Evolutionary conservation across 2,113 vertebrate genomes (phyloP).

Genomic region (Procavia capensis): DNA sequence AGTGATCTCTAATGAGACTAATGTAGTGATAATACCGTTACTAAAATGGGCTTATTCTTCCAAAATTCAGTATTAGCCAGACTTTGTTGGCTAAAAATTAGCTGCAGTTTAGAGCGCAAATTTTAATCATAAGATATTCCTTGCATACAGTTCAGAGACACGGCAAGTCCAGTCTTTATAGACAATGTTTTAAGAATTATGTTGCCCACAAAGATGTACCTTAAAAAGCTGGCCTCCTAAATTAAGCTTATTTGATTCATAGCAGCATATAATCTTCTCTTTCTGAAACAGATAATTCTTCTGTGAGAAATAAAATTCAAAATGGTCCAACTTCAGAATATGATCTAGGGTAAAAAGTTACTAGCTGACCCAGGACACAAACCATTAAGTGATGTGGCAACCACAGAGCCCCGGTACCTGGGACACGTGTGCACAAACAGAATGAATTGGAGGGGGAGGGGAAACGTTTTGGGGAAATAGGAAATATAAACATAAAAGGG

Average conservation of each 20-base stretch:
- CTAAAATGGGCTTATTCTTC: slow-evolving; percentile 56
- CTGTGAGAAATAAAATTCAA: too few species aligned
- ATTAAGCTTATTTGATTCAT: background rate
- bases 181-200: slow-evolving; percentile 21
- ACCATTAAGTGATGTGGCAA: too few species aligned
- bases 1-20: slow-evolving; percentile 42
- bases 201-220: background rate
- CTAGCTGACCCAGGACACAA: too few species aligned
- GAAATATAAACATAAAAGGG: too few species aligned
- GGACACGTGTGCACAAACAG: too few species aligned
- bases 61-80: slow-evolving; percentile 56
- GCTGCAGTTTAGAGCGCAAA: background rate
- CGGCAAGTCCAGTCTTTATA: background rate
- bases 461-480: too few species aligned
- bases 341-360: too few species aligned
- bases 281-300: background rate
- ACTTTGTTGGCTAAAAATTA: slow-evolving; percentile 20
- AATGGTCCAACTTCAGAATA: too few species aligned
- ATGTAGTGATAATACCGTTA: slow-evolving; percentile 44
- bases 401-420: too few species aligned
- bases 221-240: slow-evolving; percentile 14
- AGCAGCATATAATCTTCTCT: slow-evolving; percentile 16
- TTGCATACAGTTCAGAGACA: background rate
- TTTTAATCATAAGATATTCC: background rate
- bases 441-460: too few species aligned